phyloP scores from a whole-genome alignment of 1,140 invertebrate genomes.

The Heliconius hermathena region DNA sequence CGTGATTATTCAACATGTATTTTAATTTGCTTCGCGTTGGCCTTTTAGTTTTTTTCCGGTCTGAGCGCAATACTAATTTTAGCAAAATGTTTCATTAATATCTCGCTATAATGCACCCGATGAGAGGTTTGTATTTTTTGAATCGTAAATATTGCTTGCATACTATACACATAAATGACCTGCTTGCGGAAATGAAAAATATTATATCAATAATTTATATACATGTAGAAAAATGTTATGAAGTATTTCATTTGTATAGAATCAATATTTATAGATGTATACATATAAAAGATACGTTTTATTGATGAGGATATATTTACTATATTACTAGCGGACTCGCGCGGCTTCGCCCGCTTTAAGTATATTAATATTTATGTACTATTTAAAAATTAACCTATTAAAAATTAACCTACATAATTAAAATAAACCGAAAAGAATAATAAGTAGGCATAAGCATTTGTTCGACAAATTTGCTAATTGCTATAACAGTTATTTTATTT shows the following conservation, averaged over 20 bases:
- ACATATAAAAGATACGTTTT: too few species aligned
- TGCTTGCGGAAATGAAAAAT: not conserved
- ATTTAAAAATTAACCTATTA: too few species aligned
- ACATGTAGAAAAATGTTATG: not conserved
- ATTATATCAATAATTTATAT: not conserved
- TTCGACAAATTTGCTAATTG: too few species aligned
- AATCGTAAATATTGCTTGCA: slow-evolving; percentile 22
- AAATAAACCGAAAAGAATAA: too few species aligned
- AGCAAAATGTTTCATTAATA: slow-evolving; percentile 35
- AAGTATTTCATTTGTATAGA: not conserved
- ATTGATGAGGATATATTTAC: too few species aligned
- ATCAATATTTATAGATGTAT: too few species aligned
- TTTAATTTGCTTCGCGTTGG: slow-evolving; percentile 32
- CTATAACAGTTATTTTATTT: too few species aligned
- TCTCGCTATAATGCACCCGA: slow-evolving; percentile 30
- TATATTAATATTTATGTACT: too few species aligned
- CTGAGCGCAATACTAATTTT: slow-evolving; percentile 23
- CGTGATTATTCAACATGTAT: slow-evolving; percentile 19
- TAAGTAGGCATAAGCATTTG: too few species aligned
- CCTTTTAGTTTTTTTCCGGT: slow-evolving; percentile 28
- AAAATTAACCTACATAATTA: too few species aligned
- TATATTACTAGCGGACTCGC: too few species aligned
- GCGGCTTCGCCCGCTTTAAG: too few species aligned
- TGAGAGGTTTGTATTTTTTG: slow-evolving; percentile 31
- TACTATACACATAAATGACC: slow-evolving; percentile 12